Evolutionary conservation across 1,140 invertebrate genomes (phyloP).

Genomic region (Belonocnema kinseyi): DNA sequence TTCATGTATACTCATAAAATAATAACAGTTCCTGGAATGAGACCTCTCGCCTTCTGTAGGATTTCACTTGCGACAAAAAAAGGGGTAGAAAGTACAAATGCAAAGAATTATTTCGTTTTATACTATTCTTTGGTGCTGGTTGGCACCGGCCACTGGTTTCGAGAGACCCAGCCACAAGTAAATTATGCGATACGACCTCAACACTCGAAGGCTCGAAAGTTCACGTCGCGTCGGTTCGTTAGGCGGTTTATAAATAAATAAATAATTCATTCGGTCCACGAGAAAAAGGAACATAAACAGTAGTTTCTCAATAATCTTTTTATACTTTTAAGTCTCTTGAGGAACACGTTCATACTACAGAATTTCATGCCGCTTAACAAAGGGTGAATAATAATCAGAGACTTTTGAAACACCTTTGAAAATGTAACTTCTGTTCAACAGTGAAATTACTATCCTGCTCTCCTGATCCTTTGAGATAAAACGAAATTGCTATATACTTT

Average conservation of each 20-base stretch:
- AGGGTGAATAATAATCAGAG: slow-evolving; percentile 19
- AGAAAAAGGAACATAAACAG: slow-evolving; percentile 33
- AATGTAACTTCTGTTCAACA: slow-evolving; percentile 21
- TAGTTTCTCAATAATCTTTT: no score
- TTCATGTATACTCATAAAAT: neutral
- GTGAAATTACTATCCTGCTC: slow-evolving; percentile 6
- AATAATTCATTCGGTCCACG: slow-evolving; percentile 54
- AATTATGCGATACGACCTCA: slow-evolving; percentile 46
- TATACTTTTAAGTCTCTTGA: neutral
- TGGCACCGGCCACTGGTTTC: slow-evolving; percentile 14
- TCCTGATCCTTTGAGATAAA: slow-evolving; percentile 22
- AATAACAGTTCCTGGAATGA: neutral
- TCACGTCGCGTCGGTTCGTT: slow-evolving; percentile 49
- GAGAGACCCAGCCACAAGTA: slow-evolving; percentile 40
- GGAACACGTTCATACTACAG: slow-evolving; percentile 39
- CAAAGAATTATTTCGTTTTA: slow-evolving; percentile 25
- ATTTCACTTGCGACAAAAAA: slow-evolving; percentile 21
- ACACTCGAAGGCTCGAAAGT: slow-evolving; percentile 22
- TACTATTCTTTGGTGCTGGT: slow-evolving; percentile 13
- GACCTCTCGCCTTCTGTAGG: slow-evolving; percentile 19
- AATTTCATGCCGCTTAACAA: slow-evolving; percentile 35
- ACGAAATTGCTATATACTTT: slow-evolving; percentile 12
- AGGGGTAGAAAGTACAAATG: slow-evolving; percentile 9
- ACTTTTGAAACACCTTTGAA: slow-evolving; percentile 33
- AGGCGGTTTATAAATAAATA: slow-evolving; percentile 54